These are phyloP conservation scores for Mareca strepera DNA, from an alignment of 2,797 vertebrate genomes.

Conservation along the genomic window DNA sequence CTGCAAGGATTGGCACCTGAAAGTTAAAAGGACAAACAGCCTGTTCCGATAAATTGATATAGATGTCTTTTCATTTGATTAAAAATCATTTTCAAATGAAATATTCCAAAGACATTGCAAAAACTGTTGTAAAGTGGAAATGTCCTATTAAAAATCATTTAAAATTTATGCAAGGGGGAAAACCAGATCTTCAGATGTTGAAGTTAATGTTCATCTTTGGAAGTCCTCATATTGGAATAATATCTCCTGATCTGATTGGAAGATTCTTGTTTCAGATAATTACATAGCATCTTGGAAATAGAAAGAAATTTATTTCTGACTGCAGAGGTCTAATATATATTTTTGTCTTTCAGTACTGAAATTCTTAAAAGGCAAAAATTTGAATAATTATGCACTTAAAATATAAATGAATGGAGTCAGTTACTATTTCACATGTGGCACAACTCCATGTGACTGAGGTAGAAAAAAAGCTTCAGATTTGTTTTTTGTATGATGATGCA, in stretches of 20 bases:
- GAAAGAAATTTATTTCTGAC: background rate
- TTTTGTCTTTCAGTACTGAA: background rate
- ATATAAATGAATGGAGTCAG: background rate
- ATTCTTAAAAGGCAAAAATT: slow-evolving; percentile 15
- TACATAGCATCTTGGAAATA: background rate
- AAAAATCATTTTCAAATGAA: slow-evolving; percentile 34
- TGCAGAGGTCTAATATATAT: background rate
- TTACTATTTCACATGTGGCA: background rate
- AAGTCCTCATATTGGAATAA: slow-evolving; percentile 35
- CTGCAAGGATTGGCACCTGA: background rate
- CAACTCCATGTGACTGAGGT: background rate
- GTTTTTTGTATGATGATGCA: background rate
- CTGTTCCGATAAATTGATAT: slow-evolving; percentile 8
- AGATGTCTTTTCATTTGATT: slow-evolving; percentile 31
- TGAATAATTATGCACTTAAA: background rate
- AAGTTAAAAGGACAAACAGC: slow-evolving; percentile 46
- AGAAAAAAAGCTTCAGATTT: background rate
- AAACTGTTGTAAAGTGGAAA: slow-evolving; percentile 19
- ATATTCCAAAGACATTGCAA: background rate
- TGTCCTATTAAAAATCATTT: slow-evolving; percentile 2
- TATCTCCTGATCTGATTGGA: background rate
- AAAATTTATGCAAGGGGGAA: background rate
- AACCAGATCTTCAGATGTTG: background rate
- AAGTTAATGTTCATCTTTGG: slow-evolving; percentile 1
- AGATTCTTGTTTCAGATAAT: slow-evolving; percentile 16